These are phyloP conservation scores for Sus scrofa DNA, from an alignment of 2,113 vertebrate species.

Conservation along the genomic window DNA sequence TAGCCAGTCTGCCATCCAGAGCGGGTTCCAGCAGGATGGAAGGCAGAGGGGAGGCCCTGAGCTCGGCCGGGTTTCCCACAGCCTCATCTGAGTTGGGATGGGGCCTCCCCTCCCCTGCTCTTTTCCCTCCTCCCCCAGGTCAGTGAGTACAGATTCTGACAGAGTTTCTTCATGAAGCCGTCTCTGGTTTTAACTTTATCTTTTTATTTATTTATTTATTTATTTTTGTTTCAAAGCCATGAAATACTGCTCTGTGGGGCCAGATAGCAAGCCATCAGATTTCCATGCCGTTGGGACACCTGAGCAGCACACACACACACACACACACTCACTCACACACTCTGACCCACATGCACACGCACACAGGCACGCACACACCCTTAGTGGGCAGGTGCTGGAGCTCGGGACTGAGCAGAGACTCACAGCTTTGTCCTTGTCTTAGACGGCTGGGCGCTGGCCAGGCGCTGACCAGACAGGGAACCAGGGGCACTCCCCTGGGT, in stretches of 20 bases:
- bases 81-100: conserved; percentile 14
- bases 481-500: neutral
- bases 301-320: neutral
- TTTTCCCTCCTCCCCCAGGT: conserved; percentile 31
- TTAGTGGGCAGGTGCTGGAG: neutral
- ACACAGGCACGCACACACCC: conserved; percentile 72
- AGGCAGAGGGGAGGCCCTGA: neutral
- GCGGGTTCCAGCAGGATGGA: neutral
- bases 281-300: neutral
- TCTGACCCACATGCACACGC: neutral
- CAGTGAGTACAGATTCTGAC: conserved; percentile 67
- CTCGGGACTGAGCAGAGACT: neutral
- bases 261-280: conserved; percentile 83
- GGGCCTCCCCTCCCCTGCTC: neutral
- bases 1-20: no score
- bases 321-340: neutral
- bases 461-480: neutral
- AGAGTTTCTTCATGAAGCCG: conserved; percentile 69
- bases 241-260: conserved; percentile 85
- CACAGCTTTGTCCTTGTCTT: neutral
- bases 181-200: conserved; percentile 82
- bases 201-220: conserved; percentile 83
- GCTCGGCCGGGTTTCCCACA: conserved; percentile 63
- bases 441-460: neutral
- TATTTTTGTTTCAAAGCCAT: conserved; percentile 86